phyloP scores from a whole-genome alignment of 2,888 invertebrate species.

The Drosophila mimetica region DNA sequence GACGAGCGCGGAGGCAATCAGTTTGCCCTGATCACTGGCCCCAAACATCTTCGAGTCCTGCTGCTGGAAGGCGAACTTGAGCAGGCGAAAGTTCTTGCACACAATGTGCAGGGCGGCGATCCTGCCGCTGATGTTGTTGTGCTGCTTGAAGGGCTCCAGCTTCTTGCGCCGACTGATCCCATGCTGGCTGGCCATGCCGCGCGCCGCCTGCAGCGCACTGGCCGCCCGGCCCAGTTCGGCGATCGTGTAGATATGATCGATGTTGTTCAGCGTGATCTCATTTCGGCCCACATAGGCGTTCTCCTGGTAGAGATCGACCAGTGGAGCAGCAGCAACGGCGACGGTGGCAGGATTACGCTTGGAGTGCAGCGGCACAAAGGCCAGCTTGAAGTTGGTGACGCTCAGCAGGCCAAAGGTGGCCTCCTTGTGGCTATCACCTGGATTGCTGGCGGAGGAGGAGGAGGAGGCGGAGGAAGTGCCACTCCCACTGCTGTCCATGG shows the following conservation, averaged over 20 bases:
- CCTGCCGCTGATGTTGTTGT: conserved; percentile 81
- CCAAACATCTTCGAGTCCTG: conserved; percentile 72
- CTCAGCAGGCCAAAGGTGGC: conserved; percentile 93
- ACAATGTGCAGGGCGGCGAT: conserved; percentile 83
- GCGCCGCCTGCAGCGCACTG: conserved; percentile 75
- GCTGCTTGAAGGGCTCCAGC: conserved; percentile 81
- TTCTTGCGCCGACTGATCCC: conserved; percentile 76
- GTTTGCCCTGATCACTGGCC: conserved; percentile 91
- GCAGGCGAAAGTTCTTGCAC: conserved; percentile 91
- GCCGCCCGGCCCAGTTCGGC: conserved; percentile 75
- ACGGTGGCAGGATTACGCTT: conserved; percentile 12
- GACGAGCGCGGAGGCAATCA: conserved; percentile 91
- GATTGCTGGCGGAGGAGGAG: neutral
- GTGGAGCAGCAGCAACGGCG: conserved; percentile 26
- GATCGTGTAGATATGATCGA: conserved; percentile 83
- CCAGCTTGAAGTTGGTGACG: conserved; percentile 96
- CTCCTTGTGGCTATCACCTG: conserved; percentile 86
- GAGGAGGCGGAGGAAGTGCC: conserved; percentile 75
- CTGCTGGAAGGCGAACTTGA: conserved; percentile 94
- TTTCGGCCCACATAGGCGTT: conserved; percentile 82
- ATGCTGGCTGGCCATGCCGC: conserved; percentile 54
- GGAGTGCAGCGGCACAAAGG: conserved; percentile 89
- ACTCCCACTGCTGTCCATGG: conserved; percentile 84
- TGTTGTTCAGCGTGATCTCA: conserved; percentile 84
- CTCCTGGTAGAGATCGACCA: conserved; percentile 78